phyloP scores from a whole-genome alignment of 2,113 vertebrate genomes.

The Sphyrna mokarran region DNA sequence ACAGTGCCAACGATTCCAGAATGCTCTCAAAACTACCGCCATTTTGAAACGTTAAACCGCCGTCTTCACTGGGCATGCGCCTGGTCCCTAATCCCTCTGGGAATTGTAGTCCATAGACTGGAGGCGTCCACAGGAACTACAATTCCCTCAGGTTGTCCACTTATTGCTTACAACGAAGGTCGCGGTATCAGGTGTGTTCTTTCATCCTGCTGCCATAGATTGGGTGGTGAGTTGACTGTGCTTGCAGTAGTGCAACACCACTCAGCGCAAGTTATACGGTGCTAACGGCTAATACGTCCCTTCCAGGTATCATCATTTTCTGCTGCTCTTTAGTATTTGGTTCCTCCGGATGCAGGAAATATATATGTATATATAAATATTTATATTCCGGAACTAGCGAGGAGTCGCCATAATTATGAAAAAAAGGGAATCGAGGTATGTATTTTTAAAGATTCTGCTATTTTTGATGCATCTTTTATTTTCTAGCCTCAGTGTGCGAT shows the following conservation, averaged over 20 bases:
- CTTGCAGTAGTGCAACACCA: background rate
- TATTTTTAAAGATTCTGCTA: background rate
- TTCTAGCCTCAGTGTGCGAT: background rate
- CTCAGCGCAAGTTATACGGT: too few relatives aligned
- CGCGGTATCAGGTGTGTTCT: too few relatives aligned
- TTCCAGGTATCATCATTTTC: background rate
- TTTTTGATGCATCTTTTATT: background rate
- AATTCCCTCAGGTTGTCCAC: too few relatives aligned
- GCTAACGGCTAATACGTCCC: too few relatives aligned
- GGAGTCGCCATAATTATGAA: background rate
- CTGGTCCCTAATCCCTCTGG: background rate
- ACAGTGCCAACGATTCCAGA: background rate
- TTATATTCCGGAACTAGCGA: background rate
- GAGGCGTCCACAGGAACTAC: background rate
- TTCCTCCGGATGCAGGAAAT: background rate
- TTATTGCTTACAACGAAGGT: too few relatives aligned
- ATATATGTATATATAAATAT: background rate
- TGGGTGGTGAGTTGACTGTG: background rate
- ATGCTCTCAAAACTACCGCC: background rate
- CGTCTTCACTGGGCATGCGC: background rate
- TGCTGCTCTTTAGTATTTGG: background rate
- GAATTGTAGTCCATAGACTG: background rate
- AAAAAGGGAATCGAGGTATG: background rate
- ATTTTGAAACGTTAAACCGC: constrained; percentile 31
- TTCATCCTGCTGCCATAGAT: too few relatives aligned